Conservation (phyloP, 2,888 invertebrate genomes). For the Eupeodes luniger region DNA sequence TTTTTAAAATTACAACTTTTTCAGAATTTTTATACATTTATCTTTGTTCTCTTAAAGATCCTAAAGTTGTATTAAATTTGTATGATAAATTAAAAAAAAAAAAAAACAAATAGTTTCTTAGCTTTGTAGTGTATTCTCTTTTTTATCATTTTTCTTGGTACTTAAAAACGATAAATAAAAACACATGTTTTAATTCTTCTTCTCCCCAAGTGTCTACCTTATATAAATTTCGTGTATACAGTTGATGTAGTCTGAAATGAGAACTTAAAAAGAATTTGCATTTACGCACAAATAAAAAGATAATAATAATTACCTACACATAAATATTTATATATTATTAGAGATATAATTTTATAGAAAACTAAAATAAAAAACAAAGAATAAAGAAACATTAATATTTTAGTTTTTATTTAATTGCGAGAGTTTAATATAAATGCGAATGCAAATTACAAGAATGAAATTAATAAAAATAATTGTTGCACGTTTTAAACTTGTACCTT, state of each 20-base stretch:
- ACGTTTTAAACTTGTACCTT: constrained; percentile 74
- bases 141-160: constrained; percentile 45
- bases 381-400: constrained; percentile 32
- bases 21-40: constrained; percentile 12
- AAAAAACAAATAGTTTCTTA: constrained; percentile 57
- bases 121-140: constrained; percentile 46
- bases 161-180: constrained; percentile 50
- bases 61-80: constrained; percentile 14
- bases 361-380: constrained; percentile 5
- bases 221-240: constrained; percentile 56
- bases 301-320: constrained; percentile 29
- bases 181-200: constrained; percentile 37
- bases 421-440: constrained; percentile 39
- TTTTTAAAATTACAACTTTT: constrained; percentile 23
- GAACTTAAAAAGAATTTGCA: constrained; percentile 64
- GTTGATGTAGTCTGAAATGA: constrained; percentile 67
- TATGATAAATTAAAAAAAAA: constrained; percentile 32
- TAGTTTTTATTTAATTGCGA: constrained; percentile 46
- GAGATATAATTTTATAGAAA: constrained; percentile 63
- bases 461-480: constrained; percentile 51
- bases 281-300: constrained; percentile 61
- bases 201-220: constrained; percentile 73
- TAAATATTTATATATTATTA: constrained; percentile 57
- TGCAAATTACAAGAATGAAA: constrained; percentile 42
- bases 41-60: not conserved